Conservation (phyloP, 2,113 vertebrate genomes). For the Penelope pileata region DNA sequence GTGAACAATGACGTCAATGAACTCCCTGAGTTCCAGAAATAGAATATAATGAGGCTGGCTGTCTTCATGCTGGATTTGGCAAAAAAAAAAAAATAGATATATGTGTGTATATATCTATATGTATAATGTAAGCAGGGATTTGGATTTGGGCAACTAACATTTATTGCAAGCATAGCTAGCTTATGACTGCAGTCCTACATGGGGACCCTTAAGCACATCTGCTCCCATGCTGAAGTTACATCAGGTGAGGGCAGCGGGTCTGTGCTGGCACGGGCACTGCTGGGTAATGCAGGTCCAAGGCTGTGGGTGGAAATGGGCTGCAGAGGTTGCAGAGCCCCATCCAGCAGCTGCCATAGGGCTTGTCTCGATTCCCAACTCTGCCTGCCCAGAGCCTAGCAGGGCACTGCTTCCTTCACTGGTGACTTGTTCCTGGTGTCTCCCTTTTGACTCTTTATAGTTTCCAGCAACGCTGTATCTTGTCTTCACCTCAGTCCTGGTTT, state of each 20-base stretch:
- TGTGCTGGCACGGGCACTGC: background rate
- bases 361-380: background rate
- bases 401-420: background rate
- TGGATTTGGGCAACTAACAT: background rate
- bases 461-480: background rate
- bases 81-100: fast-evolving
- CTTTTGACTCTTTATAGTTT: background rate
- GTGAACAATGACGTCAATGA: background rate
- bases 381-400: background rate
- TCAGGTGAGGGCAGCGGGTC: background rate
- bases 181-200: background rate
- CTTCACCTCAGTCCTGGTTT: background rate
- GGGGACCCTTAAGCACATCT: background rate
- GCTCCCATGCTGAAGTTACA: background rate
- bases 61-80: background rate
- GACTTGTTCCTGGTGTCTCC: background rate
- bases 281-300: background rate
- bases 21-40: background rate
- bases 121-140: background rate
- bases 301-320: background rate
- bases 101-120: background rate
- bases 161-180: background rate
- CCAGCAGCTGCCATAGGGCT: background rate
- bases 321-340: background rate
- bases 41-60: background rate